Percentiles rank a stretch among this genome's conserved stretches.
Conservation (phyloP, 2,888 invertebrate species). For the Euzetes globulus region DNA sequence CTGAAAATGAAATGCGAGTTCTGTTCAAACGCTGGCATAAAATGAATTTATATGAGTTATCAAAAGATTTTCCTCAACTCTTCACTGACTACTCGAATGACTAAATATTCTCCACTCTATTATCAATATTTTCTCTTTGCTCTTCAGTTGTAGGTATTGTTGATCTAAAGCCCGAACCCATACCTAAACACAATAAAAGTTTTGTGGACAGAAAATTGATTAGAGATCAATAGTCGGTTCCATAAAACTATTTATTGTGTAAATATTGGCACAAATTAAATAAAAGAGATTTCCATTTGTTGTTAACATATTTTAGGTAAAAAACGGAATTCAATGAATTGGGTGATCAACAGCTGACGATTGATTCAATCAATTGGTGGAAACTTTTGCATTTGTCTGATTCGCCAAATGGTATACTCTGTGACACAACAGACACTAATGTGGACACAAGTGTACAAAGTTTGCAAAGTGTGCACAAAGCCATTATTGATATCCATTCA, state of each 20-base stretch:
- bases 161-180: not conserved
- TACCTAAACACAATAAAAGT: not conserved
- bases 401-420: not conserved
- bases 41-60: slow-evolving; percentile 1
- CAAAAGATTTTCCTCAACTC: slow-evolving; percentile 4
- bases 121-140: not conserved
- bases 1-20: slow-evolving; percentile 1
- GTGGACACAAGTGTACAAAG: not conserved
- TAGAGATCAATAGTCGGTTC: not conserved
- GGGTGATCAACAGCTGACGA: not conserved
- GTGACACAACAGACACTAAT: not conserved
- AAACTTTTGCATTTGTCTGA: slow-evolving; percentile 7
- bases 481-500: not conserved
- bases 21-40: not conserved
- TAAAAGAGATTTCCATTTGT: slow-evolving; percentile 9
- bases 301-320: not conserved
- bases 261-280: not conserved
- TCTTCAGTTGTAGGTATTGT: not conserved
- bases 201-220: not conserved
- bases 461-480: not conserved
- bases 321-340: not conserved
- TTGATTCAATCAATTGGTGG: not conserved
- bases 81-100: not conserved
- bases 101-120: not conserved
- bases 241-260: not conserved